A percentile compares a stretch with the other conserved stretches of the same genome.
These are phyloP conservation scores for Coptodon bakossiorum DNA, from an alignment of 2,113 vertebrate genomes.

Conservation along the genomic window DNA sequence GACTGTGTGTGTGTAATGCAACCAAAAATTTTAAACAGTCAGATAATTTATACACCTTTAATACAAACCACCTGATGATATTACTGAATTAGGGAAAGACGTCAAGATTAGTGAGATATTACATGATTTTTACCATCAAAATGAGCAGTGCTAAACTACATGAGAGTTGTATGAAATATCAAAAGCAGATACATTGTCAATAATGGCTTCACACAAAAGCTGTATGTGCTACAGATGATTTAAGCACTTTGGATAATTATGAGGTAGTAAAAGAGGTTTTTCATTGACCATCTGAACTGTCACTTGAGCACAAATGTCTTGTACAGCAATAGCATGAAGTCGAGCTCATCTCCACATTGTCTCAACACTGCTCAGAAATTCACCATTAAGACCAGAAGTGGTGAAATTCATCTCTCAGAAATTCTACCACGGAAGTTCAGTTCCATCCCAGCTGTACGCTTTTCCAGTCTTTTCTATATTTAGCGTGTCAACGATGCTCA, in stretches of 20 bases:
- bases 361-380: background rate
- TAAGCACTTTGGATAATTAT: background rate
- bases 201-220: background rate
- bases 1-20: background rate
- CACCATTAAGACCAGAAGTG: background rate
- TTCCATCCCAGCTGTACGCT: slow-evolving; percentile 59
- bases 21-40: background rate
- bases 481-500: slow-evolving; percentile 53
- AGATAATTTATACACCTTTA: background rate
- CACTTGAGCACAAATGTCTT: background rate
- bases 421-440: slow-evolving; percentile 60
- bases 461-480: slow-evolving; percentile 51
- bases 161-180: background rate
- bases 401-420: background rate
- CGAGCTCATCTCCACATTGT: background rate
- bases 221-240: background rate
- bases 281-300: background rate
- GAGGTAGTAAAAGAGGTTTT: background rate
- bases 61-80: background rate
- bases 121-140: background rate
- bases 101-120: background rate
- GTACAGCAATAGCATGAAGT: fast-evolving
- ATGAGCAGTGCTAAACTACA: background rate
- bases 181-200: background rate
- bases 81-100: background rate